These are phyloP conservation scores for Scaptomyza parva DNA, from an alignment of 2,888 invertebrate species.

Conservation along the genomic window DNA sequence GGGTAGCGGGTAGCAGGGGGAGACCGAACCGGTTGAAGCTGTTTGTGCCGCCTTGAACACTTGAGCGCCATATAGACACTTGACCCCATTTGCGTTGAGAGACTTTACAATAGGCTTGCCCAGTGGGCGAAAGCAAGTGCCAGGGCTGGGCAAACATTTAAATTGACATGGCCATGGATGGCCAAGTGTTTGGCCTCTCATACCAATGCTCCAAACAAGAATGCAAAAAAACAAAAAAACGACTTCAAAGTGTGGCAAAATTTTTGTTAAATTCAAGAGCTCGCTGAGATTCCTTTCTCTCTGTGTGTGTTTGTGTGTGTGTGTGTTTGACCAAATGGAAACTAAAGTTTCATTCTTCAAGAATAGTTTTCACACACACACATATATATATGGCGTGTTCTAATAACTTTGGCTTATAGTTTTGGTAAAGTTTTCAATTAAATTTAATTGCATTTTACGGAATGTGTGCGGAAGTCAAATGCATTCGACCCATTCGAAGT, in stretches of 20 bases:
- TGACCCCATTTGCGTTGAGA: slow-evolving; percentile 64
- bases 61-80: slow-evolving; percentile 72
- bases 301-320: slow-evolving; percentile 17
- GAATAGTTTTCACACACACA: slow-evolving; percentile 4
- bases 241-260: slow-evolving; percentile 55
- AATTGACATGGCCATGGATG: slow-evolving; percentile 49
- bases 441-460: slow-evolving; percentile 38
- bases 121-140: slow-evolving; percentile 21
- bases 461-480: slow-evolving; percentile 18
- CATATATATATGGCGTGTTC: slow-evolving; percentile 12
- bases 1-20: background rate
- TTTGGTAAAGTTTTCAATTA: slow-evolving; percentile 52
- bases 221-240: background rate
- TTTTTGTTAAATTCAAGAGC: slow-evolving; percentile 39
- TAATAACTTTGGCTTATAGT: slow-evolving; percentile 41
- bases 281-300: background rate
- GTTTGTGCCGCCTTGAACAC: slow-evolving; percentile 60
- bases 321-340: slow-evolving; percentile 60
- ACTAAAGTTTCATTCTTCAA: slow-evolving; percentile 55
- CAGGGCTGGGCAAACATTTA: slow-evolving; percentile 46
- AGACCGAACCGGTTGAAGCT: slow-evolving; percentile 15
- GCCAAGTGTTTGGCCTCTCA: slow-evolving; percentile 15
- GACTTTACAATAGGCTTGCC: slow-evolving; percentile 63
- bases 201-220: slow-evolving; percentile 17
- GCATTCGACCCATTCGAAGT: slow-evolving; percentile 6